Evolutionary conservation across 2,797 vertebrate species (phyloP), one percentile per base, ranked within the genome.

Genomic region (Chelon labrosus): DNA sequence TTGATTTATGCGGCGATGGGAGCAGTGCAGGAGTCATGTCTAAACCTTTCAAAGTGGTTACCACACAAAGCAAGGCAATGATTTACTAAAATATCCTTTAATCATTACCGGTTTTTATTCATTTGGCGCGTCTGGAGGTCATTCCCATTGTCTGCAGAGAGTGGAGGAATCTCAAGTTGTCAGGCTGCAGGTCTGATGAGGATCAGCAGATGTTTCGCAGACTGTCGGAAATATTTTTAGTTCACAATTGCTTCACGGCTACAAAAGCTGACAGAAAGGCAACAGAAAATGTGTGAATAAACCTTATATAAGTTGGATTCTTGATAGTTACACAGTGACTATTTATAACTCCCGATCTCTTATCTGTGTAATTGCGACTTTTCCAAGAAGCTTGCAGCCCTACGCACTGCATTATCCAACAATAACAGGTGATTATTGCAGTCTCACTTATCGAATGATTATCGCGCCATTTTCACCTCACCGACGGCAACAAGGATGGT

Each of bases 401-500:
- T 19, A 20, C 50, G 12, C 37, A 7, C 22, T 14, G n/a, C 5
- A 5, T 55, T 19, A 42, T 60, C 31, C 57, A 70, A 44, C 35
- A 53, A 49, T 35, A 47, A 64, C 52, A 27, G 37, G 25, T 19
- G 19, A 4, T 61, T 14, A 22, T 70, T 55, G 47, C 35, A 66
- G 20, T 41, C 67, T 9, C 4, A 17, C 73, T 75, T 17, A 53
- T 77, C n/a, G 55, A 79, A 71, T 62, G 7, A 42, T 47, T 75
- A 6, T 57, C 58, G 37, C 12, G 44, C 27, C 41, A 44, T 49
- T 20, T 75, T 77, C 66, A 64, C 7, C 4, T 82, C 69, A 71
- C 38, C 73, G 62, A 68, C 65, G 46, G 46, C 70, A 73, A 66
- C 41, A 56, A 62, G 65, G 50, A 62, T 13, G 60, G n/a, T 2